Evolutionary conservation across 2,888 invertebrate species (phyloP).

Genomic region (Conchocele bisecta): DNA sequence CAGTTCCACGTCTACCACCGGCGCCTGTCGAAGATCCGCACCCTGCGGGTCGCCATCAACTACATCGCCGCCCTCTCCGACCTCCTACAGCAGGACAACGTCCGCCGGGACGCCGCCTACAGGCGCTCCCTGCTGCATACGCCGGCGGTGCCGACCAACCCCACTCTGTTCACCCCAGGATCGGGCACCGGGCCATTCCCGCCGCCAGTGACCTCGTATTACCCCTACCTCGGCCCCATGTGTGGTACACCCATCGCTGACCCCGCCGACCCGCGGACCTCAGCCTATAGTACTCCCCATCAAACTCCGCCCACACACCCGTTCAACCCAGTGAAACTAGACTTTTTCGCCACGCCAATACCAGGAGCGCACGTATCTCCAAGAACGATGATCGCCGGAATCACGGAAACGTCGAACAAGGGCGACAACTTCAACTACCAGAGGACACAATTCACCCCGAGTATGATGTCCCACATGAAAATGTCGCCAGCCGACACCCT

Average conservation of each 20-base stretch:
- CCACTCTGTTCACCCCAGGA: background rate
- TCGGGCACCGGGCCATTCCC: constrained; percentile 9
- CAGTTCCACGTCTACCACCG: constrained; percentile 60
- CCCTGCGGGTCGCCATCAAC: constrained; percentile 65
- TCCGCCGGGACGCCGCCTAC: constrained; percentile 36
- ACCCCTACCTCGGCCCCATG: constrained; percentile 35
- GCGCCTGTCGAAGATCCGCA: constrained; percentile 69
- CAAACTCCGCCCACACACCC: constrained; percentile 12
- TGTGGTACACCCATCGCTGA: constrained; percentile 4
- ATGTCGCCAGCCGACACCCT: constrained; percentile 25
- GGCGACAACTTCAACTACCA: background rate
- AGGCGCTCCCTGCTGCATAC: constrained; percentile 27
- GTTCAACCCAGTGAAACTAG: constrained; percentile 35
- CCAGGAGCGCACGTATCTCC: background rate
- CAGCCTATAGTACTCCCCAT: constrained; percentile 39
- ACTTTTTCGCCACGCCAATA: constrained; percentile 19
- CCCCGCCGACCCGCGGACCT: background rate
- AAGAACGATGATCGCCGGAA: constrained; percentile 6
- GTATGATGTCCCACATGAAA: background rate
- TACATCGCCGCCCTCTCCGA: constrained; percentile 65
- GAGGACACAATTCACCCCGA: background rate
- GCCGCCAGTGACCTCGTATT: constrained; percentile 23
- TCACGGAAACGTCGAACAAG: constrained; percentile 22
- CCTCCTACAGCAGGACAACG: constrained; percentile 56
- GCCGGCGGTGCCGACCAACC: background rate